Evolutionary conservation across 2,888 invertebrate genomes (phyloP), one percentile per base, ranked within the genome.

Genomic region (Microctonus hyperodae): DNA sequence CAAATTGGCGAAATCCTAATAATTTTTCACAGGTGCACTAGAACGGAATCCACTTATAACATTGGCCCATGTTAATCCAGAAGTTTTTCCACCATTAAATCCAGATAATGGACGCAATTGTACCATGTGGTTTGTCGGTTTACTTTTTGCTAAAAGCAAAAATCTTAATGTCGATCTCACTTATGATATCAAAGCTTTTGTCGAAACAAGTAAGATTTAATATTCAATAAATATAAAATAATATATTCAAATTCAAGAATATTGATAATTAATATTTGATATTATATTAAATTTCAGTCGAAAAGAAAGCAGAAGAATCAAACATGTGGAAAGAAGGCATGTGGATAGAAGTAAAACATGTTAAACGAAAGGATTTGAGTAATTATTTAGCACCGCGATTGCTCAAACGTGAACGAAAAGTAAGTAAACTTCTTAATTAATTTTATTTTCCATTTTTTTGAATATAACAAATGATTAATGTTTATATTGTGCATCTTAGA

Each of bases 41-140:
- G 99, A 99, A 84, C 88, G 95, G 63, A 98, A 98, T 86, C 92
- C 90, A 68, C 92, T 91, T 83, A 97, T 99, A 78, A 91, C 91
- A 31, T 86, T 98, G 78, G 97, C 98, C 0, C 98, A 99, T 85
- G 94, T 98, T 61, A 96, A 97, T 86, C 97, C 98, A 0, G 94
- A 96, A 81, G 93, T 94, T 78, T 97, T 90, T 80, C 86, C 88
- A 40, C 88, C 89, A 63, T 78, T 86, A 61, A 84, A 86, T 57
- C 77, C 79, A n/a, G 86, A 88, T 67, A 81, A 86, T 1, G 87
- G 87, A 37, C 88, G 87, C 72, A 88, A 89, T 73, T 92, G 94
- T 81, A 93, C 94, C 6, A 92, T 97, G 90, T 99, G 99, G 99
- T 98, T 98, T 85, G 96, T 99, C 77, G 99, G 99, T 0, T 87